A percentile compares a stretch with the other conserved stretches of the same genome.
phyloP scores from a whole-genome alignment of 2,888 invertebrate species.

The Pyrgus malvae region DNA sequence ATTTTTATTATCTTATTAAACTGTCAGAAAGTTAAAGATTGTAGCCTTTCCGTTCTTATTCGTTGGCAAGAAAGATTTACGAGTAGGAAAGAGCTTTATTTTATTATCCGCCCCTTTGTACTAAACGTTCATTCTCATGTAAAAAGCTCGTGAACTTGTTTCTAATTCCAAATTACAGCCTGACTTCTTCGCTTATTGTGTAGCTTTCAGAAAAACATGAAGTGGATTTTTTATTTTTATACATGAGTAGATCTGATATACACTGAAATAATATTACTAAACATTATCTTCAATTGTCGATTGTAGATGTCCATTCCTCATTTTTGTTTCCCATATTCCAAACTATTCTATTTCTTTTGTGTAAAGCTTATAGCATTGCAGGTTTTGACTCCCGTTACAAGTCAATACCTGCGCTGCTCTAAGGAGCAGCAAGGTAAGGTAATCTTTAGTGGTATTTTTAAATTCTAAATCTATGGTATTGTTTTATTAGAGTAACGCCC shows the following conservation, averaged over 20 bases:
- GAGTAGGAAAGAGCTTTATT: conserved; percentile 63
- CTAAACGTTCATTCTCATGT: conserved; percentile 25
- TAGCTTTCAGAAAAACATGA: neutral
- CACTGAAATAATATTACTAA: neutral
- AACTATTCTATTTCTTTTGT: too few relatives aligned
- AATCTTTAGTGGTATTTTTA: too few relatives aligned
- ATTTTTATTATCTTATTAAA: conserved; percentile 79
- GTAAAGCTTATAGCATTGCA: too few relatives aligned
- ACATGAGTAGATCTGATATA: neutral
- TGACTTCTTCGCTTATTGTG: neutral
- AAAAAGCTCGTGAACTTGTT: conserved; percentile 22
- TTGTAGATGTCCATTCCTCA: too few relatives aligned
- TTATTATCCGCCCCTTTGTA: conserved; percentile 59
- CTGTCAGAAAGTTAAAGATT: conserved; percentile 78
- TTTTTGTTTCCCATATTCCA: too few relatives aligned
- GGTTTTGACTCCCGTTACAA: too few relatives aligned
- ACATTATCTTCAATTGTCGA: too few relatives aligned
- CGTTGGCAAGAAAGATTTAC: conserved; percentile 66
- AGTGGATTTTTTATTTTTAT: neutral
- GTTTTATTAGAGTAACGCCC: too few relatives aligned
- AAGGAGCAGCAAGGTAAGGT: too few relatives aligned
- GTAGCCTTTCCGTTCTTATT: conserved; percentile 68
- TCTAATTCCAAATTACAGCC: conserved; percentile 16
- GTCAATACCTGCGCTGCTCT: too few relatives aligned
- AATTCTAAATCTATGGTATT: too few relatives aligned